Evolutionary conservation across 1,140 invertebrate species (phyloP).

Genomic region (Pissodes strobi): DNA sequence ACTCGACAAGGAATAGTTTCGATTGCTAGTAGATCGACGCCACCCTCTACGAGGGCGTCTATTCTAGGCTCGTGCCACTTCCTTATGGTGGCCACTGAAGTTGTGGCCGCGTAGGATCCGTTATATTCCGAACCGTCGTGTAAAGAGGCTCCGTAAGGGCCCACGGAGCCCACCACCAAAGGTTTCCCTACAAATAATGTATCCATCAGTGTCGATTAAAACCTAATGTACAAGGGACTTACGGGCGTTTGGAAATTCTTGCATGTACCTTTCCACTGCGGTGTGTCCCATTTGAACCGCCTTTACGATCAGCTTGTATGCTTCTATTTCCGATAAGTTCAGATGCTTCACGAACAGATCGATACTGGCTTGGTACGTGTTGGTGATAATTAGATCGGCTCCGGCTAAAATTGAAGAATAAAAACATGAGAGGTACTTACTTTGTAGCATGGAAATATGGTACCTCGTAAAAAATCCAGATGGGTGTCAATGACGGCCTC

Average conservation of each 20-base stretch:
- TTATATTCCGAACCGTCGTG: constrained; percentile 90
- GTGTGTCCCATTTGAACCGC: constrained; percentile 71
- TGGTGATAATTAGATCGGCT: constrained; percentile 81
- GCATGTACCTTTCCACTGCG: constrained; percentile 63
- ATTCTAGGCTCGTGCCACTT: constrained; percentile 83
- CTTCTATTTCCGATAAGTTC: constrained; percentile 64
- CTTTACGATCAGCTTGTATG: constrained; percentile 69
- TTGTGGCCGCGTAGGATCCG: constrained; percentile 76
- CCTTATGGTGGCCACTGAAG: constrained; percentile 68
- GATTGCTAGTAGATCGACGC: constrained; percentile 81
- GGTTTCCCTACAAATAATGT: constrained; percentile 61
- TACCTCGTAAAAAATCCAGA: constrained; percentile 72
- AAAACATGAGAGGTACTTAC: no score
- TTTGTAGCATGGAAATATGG: neutral
- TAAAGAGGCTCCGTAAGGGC: constrained; percentile 86
- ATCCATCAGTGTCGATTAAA: no score
- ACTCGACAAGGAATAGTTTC: constrained; percentile 85
- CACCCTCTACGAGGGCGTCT: constrained; percentile 72
- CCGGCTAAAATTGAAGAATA: constrained; percentile 70
- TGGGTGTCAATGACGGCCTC: constrained; percentile 75
- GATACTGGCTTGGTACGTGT: constrained; percentile 87
- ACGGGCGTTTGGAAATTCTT: constrained; percentile 57
- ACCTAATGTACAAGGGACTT: no score
- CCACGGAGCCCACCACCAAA: constrained; percentile 80
- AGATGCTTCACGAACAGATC: constrained; percentile 76